A percentile compares a stretch with the other conserved stretches of the same genome.
phyloP scores from a whole-genome alignment of 2,797 vertebrate genomes.

The Lates japonicus region DNA sequence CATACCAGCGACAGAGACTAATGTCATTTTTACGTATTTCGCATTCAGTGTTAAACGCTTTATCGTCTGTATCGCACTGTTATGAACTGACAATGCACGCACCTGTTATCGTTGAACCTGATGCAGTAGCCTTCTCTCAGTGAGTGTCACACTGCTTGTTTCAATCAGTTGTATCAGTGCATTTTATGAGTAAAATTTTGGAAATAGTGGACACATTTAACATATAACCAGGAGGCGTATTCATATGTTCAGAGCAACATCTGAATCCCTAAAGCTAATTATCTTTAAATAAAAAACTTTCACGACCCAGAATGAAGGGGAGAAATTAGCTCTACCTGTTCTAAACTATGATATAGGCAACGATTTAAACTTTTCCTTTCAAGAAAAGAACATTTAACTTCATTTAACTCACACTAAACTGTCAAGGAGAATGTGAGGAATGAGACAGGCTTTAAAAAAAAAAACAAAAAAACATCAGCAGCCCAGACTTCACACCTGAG shows the following conservation, averaged over 20 bases:
- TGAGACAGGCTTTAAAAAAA: background rate
- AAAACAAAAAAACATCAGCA: conserved; percentile 13
- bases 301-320: background rate
- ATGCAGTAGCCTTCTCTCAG: background rate
- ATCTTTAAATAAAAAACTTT: background rate
- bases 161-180: too few relatives aligned
- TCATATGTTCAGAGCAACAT: background rate
- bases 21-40: background rate
- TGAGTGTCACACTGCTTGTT: background rate
- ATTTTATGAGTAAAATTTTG: background rate
- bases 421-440: background rate
- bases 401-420: background rate
- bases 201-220: too few relatives aligned
- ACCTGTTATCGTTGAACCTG: background rate
- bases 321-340: too few relatives aligned
- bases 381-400: background rate
- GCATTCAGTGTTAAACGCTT: background rate
- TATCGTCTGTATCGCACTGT: background rate
- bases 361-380: background rate
- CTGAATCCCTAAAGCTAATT: background rate
- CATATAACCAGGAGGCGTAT: background rate
- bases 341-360: background rate
- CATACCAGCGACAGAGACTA: background rate
- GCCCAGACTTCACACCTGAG: conserved; percentile 68
- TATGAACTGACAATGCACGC: background rate